Conservation (phyloP, 1,140 invertebrate genomes). For the Hypsibius dujardini region DNA sequence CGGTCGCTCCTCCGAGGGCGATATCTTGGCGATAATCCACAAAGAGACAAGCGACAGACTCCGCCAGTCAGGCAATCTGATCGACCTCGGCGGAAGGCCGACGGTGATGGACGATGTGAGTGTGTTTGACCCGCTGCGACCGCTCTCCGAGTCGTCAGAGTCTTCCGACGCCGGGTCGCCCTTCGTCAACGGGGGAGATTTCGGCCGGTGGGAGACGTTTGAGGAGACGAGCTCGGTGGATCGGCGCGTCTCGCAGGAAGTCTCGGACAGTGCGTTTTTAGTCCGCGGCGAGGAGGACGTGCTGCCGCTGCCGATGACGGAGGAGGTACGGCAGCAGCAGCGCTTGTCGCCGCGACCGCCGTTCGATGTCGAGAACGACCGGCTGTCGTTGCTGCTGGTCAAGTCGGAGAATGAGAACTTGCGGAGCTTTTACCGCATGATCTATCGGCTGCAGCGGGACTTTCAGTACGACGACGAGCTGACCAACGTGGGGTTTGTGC, state of each 20-base stretch:
- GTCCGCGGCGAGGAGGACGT: neutral
- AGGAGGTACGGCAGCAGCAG: neutral
- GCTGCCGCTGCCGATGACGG: neutral
- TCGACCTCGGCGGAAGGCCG: neutral
- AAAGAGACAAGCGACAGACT: neutral
- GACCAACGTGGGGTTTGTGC: conserved; percentile 1
- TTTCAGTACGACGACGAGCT: conserved; percentile 13
- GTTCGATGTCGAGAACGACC: conserved; percentile 6
- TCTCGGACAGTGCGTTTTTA: neutral
- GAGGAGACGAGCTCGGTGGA: neutral
- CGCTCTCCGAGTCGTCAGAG: neutral
- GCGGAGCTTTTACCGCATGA: conserved; percentile 1
- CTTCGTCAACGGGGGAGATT: neutral
- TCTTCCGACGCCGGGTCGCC: neutral
- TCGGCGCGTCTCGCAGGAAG: neutral
- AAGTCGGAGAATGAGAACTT: neutral
- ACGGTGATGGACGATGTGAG: neutral
- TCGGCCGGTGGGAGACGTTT: neutral
- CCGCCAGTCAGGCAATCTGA: neutral
- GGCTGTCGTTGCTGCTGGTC: neutral
- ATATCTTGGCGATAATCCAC: neutral
- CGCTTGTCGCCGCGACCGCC: neutral
- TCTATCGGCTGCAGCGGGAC: neutral
- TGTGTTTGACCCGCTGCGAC: conserved; percentile 1
- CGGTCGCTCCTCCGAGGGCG: too few relatives aligned